phyloP scores from a whole-genome alignment of 1,140 invertebrate genomes.

The Caenorhabditis briggsae region DNA sequence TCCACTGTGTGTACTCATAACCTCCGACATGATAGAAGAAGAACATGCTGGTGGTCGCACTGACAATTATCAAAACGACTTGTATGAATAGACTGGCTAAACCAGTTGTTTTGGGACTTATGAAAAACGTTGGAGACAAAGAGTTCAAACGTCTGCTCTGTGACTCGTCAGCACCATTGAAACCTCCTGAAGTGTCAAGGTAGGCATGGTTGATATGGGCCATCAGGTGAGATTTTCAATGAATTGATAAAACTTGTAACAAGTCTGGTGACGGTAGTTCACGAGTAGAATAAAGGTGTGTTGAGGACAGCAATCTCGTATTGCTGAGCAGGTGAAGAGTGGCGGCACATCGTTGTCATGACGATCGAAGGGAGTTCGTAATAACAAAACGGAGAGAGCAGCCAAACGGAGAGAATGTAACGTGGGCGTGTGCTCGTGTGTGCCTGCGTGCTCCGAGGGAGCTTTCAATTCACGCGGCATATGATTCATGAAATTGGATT shows the following conservation, averaged over 20 bases:
- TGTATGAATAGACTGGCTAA: constrained; percentile 71
- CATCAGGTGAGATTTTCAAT: background rate
- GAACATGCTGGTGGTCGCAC: constrained; percentile 65
- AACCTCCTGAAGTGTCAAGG: background rate
- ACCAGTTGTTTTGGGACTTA: constrained; percentile 61
- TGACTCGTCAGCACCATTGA: background rate
- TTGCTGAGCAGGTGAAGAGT: too few relatives aligned
- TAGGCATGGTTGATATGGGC: constrained; percentile 25
- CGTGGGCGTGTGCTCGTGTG: too few relatives aligned
- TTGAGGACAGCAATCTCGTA: background rate
- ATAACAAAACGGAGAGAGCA: constrained; percentile 4
- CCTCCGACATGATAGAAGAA: constrained; percentile 75
- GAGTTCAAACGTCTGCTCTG: constrained; percentile 22
- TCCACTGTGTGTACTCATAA: constrained; percentile 69
- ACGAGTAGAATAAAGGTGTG: background rate
- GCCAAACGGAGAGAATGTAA: background rate
- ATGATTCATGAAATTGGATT: too few relatives aligned
- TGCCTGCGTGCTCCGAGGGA: too few relatives aligned
- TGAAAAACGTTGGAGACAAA: constrained; percentile 2
- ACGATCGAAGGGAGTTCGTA: background rate
- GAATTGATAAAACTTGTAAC: too few relatives aligned
- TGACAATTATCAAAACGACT: constrained; percentile 66
- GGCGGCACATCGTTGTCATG: constrained; percentile 28
- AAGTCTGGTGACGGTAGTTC: background rate
- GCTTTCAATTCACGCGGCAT: too few relatives aligned